A percentile compares a stretch with the other conserved stretches of the same genome.
Evolutionary conservation across 2,113 vertebrate species (phyloP).

Genomic region (Prinia subflava): DNA sequence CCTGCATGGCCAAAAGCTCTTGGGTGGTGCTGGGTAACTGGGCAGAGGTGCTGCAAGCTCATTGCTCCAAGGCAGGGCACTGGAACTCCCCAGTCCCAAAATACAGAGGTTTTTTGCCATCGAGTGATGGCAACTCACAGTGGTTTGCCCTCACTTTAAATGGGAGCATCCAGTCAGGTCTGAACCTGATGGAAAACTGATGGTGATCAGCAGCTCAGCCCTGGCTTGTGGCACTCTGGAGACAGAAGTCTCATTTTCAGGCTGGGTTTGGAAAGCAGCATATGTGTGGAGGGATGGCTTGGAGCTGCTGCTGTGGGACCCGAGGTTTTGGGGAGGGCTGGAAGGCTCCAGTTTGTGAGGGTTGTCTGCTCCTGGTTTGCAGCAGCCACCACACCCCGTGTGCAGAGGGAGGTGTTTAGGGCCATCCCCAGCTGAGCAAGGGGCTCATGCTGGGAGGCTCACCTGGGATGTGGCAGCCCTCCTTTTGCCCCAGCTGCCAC

Average conservation of each 20-base stretch:
- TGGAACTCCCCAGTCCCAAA: neutral
- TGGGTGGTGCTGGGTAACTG: neutral
- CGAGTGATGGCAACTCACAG: no score
- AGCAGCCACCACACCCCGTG: neutral
- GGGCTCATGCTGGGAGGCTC: neutral
- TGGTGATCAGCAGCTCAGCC: neutral
- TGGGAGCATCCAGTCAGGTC: neutral
- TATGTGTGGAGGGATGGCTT: rapidly evolving
- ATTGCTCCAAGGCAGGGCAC: neutral
- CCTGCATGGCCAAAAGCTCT: neutral
- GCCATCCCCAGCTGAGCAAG: neutral
- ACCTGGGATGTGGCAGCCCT: neutral
- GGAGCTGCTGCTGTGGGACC: neutral
- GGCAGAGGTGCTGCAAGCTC: neutral
- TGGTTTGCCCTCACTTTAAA: neutral
- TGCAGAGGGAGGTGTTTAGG: neutral
- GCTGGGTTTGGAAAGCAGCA: neutral
- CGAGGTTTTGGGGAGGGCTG: neutral
- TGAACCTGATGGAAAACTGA: neutral
- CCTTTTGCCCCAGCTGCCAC: no score
- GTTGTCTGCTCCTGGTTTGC: neutral
- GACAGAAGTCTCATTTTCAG: neutral
- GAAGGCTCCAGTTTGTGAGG: neutral
- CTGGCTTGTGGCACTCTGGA: neutral
- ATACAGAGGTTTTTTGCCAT: neutral